Base-by-base conservation (phyloP, 2,888 invertebrate genomes). In the Lochmaea capreae region DNA sequence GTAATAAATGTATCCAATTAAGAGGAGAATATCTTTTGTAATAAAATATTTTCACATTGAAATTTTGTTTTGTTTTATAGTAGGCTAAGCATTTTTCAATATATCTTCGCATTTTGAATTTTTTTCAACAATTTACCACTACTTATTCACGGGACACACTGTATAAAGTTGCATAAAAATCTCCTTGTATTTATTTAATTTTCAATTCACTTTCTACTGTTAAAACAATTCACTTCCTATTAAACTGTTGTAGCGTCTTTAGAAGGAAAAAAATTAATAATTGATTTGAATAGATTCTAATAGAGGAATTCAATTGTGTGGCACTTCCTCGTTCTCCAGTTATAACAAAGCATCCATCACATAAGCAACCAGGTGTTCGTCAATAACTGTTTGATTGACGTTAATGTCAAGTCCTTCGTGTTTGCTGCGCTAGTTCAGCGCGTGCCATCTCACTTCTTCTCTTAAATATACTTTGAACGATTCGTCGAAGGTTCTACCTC, bases 361-460 rank as follows among this genome's bases (percentile, higher is more conserved):
- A 71, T 65, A 33, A n/a, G 14, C 39, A 74, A 65, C 74, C 76
- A 74, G 76, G 76, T 76, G 76, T 72, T 72, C 66, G 71, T 72
- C 62, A 67, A 65, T 71, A 73, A 54, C 66, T 46, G 54, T 66
- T 77, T 80, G 80, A 80, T 79, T 78, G 80, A 79, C 80, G 78
- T 76, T 74, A 78, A 77, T 77, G 80, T 80, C 78, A 76, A 71
- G 75, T 77, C 68, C 79, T 73, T 80, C 80, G 77, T 75, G 79
- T 80, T 80, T 76, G 76, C 78, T 79, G 75, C 76, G 73, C 65
- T 73, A 70, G 73, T 72, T 75, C 65, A 75, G 77, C 77, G 73
- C 77, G 77, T 77, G 77, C 75, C 77, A 66, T 43, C 62, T 63
- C 16, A 42, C 71, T 59, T 59, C 74, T 67, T 66, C 61, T 72